These are phyloP conservation scores for Ceratothoa steindachneri DNA, from an alignment of 2,888 invertebrate species.

Conservation along the genomic window DNA sequence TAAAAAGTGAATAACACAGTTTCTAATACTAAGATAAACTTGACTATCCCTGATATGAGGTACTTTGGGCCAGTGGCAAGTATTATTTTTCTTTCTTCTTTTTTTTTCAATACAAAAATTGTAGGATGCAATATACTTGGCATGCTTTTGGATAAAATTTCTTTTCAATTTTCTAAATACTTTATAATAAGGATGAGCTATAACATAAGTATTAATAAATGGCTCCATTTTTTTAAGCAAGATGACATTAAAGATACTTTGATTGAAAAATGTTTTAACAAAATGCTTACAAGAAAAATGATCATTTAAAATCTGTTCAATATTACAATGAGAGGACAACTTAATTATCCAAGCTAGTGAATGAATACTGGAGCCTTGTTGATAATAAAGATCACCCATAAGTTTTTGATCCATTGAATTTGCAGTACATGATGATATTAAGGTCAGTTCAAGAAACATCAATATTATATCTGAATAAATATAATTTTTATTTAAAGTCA, in stretches of 20 bases:
- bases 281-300: background rate
- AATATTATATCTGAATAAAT: no score
- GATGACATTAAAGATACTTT: conserved; percentile 3
- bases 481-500: no score
- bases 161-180: conserved; percentile 14
- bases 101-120: background rate
- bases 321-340: background rate
- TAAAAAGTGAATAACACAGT: conserved; percentile 18
- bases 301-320: background rate
- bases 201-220: conserved; percentile 22
- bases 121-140: background rate
- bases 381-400: conserved; percentile 17
- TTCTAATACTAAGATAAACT: conserved; percentile 15
- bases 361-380: background rate
- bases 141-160: background rate
- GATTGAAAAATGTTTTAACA: background rate
- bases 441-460: no score
- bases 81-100: background rate
- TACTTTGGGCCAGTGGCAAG: background rate
- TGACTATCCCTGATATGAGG: background rate
- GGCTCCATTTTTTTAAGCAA: conserved; percentile 21
- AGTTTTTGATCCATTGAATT: background rate
- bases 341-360: conserved; percentile 16
- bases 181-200: conserved; percentile 35
- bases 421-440: no score